Conservation (phyloP, 35 echinoderm and acorn worm genomes). For the Apostichopus japonicus region DNA sequence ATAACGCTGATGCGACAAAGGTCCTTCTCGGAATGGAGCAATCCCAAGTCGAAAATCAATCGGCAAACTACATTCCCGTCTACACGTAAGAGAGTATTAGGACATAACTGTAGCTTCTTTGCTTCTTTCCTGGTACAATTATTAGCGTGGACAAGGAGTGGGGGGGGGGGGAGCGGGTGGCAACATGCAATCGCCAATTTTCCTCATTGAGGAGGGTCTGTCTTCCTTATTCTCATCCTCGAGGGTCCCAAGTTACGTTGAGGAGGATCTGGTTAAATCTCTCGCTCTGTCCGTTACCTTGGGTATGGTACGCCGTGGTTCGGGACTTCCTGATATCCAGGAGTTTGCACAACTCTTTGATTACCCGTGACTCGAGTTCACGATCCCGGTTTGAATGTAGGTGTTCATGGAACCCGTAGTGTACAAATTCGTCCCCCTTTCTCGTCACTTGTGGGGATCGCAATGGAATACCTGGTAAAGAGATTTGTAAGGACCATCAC, state of each 20-base stretch:
- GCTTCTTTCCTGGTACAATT: slow-evolving; percentile 50
- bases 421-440: slow-evolving; percentile 52
- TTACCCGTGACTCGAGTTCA: slow-evolving; percentile 62
- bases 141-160: slow-evolving; percentile 56
- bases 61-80: background rate
- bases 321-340: slow-evolving; percentile 56
- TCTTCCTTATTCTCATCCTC: slow-evolving; percentile 47
- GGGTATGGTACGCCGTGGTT: background rate
- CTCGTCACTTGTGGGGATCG: slow-evolving; percentile 67
- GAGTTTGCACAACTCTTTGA: slow-evolving; percentile 56
- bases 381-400: slow-evolving; percentile 54
- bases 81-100: slow-evolving; percentile 58
- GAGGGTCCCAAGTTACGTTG: slow-evolving; percentile 46
- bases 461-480: slow-evolving; percentile 61
- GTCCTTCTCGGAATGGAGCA: slow-evolving; percentile 4
- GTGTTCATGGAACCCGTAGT: slow-evolving; percentile 62
- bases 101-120: slow-evolving; percentile 49
- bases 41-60: slow-evolving; percentile 47
- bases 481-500: slow-evolving; percentile 71
- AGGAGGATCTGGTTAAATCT: slow-evolving; percentile 67
- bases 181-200: slow-evolving; percentile 48
- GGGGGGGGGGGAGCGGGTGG: background rate
- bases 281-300: slow-evolving; percentile 69
- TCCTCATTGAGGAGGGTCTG: background rate
- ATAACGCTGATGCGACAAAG: slow-evolving; percentile 30